Conservation (phyloP, 2,797 vertebrate genomes). For the Tiaroga cobitis region DNA sequence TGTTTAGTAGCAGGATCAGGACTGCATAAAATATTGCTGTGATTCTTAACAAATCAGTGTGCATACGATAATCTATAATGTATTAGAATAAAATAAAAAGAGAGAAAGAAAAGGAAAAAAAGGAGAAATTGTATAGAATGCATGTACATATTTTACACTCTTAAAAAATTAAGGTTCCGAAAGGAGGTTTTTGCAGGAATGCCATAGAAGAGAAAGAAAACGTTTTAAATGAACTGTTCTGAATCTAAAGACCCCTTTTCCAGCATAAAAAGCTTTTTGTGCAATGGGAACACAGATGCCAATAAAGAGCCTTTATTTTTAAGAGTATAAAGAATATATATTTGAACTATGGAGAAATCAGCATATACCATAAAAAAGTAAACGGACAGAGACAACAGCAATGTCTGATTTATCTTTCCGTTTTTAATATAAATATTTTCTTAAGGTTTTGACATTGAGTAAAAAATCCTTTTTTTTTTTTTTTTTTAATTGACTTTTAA, state of each 20-base stretch:
- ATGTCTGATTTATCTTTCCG: background rate
- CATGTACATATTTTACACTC: background rate
- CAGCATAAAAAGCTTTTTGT: background rate
- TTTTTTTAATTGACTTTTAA: background rate
- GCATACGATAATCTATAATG: background rate
- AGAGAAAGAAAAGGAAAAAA: background rate
- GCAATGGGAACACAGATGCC: background rate
- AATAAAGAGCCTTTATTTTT: background rate
- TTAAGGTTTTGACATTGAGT: background rate
- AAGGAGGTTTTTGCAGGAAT: background rate
- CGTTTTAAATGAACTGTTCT: no score
- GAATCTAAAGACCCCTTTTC: no score
- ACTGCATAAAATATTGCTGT: slow-evolving; percentile 6
- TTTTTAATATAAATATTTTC: background rate
- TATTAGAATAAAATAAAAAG: background rate
- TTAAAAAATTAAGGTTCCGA: no score
- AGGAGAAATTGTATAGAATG: background rate
- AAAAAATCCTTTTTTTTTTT: background rate
- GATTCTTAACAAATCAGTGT: background rate
- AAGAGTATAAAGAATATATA: background rate
- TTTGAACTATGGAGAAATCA: slow-evolving; percentile 1
- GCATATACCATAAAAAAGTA: background rate
- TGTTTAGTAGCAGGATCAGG: background rate
- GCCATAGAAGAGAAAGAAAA: background rate
- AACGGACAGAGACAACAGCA: background rate